These are phyloP conservation scores for Copsychus sechellarum DNA, from an alignment of 2,113 vertebrate species.

Conservation along the genomic window DNA sequence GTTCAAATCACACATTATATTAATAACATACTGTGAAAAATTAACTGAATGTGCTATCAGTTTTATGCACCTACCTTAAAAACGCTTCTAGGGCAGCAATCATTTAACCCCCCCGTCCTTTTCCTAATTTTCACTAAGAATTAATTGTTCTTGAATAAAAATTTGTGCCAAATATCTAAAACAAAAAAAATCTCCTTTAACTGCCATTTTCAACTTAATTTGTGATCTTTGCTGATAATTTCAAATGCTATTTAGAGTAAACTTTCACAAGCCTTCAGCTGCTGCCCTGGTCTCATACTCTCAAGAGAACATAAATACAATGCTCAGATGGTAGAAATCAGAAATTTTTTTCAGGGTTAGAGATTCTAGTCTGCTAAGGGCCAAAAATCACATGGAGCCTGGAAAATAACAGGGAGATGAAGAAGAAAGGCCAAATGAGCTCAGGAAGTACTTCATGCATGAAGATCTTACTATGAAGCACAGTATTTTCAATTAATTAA, in stretches of 20 bases:
- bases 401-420: not conserved
- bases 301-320: not conserved
- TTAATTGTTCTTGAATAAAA: not conserved
- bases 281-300: not conserved
- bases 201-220: not conserved
- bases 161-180: not conserved
- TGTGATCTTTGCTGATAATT: not conserved
- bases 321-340: not conserved
- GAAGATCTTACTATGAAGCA: not conserved
- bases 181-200: not conserved
- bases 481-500: not conserved
- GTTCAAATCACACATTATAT: not conserved
- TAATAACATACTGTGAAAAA: not conserved
- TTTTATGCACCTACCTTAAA: not conserved
- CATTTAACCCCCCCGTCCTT: fast-evolving
- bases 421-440: not conserved
- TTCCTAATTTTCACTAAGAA: not conserved
- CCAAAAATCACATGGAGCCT: not conserved
- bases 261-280: not conserved
- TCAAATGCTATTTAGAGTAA: not conserved
- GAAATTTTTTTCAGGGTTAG: not conserved
- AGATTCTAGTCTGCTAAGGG: not conserved
- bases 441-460: not conserved
- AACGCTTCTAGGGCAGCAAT: not conserved
- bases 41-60: not conserved